Conservation (phyloP, 2,888 invertebrate genomes). For the Balanococcus diminutus region DNA sequence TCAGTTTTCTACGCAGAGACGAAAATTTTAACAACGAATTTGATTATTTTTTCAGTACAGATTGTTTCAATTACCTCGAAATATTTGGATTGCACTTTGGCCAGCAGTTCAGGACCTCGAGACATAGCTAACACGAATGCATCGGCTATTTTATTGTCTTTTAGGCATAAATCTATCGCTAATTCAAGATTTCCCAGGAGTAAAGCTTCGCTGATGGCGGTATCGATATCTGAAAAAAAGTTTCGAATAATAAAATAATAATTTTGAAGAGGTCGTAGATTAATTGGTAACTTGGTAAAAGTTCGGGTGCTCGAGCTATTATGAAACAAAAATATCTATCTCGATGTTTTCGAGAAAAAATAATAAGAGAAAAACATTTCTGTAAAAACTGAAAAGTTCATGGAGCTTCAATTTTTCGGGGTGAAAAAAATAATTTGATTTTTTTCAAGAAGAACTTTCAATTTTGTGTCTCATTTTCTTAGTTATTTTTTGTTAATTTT, state of each 20-base stretch:
- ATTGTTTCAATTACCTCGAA: constrained; percentile 66
- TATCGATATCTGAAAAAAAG: constrained; percentile 68
- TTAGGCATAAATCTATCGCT: constrained; percentile 86
- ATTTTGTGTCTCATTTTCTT: too few species aligned
- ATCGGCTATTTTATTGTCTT: constrained; percentile 79
- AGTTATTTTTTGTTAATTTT: too few species aligned
- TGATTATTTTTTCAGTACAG: too few species aligned
- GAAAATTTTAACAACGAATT: neutral
- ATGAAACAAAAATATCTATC: too few species aligned
- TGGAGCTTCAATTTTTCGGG: too few species aligned
- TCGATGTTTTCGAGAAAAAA: too few species aligned
- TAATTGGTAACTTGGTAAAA: too few species aligned
- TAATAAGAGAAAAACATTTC: too few species aligned
- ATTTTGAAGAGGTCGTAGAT: neutral
- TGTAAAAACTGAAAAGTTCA: too few species aligned
- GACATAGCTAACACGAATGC: constrained; percentile 86
- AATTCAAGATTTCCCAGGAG: constrained; percentile 84
- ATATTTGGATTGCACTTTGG: constrained; percentile 64
- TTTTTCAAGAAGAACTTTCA: too few species aligned
- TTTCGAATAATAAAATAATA: neutral
- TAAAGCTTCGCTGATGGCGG: constrained; percentile 82
- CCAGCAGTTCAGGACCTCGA: constrained; percentile 64
- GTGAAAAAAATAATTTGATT: too few species aligned
- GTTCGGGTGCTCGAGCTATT: too few species aligned
- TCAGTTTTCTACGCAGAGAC: constrained; percentile 47